Base-by-base conservation (phyloP, 2,797 vertebrate species). In the Eremophila alpestris region DNA sequence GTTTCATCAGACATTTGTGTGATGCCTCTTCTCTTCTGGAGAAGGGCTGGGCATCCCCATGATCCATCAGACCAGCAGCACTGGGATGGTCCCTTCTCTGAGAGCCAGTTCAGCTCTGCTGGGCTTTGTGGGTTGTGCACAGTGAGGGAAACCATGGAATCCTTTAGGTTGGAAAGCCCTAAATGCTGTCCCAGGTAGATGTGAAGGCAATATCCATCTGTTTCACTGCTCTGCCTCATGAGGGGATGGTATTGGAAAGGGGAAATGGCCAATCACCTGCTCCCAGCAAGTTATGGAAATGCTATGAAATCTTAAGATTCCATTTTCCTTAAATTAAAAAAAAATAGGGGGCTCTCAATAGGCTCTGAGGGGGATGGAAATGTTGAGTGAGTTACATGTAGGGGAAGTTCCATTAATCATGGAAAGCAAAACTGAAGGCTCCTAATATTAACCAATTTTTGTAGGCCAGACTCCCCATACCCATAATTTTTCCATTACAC, bases 401-500 rank as follows among this genome's bases (percentile, higher is more conserved):
- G 79, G 70, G 89, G 86, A 96, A 92, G 85, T 95, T 93, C 74
- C 92, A 92, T 96, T 95, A 96, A 97, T 97, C 93, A 95, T 84
- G 83, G 92, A 97, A 97, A 97, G 48, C 67, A 56, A 91, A 83
- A 81, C 74, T 88, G 93, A 95, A 93, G 68, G 83, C 43, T 89
- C 94, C 94, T 94, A 90, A 92, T 90, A 94, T 93, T 87, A 88
- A 96, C 83, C 87, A 93, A 65, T 71, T 96, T 96, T 95, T 95
- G 83, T 73, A 89, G 68, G 85, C 92, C 60, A 87, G 90, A 21
- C 80, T 93, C 52, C 87, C 62, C 75, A 76, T 95, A 74, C 65
- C 83, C 16, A 16, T 69, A 90, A 93, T 71, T 95, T 97, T 97
- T 97, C 94, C 95, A 97, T 93, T 96, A 93, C 89, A 92, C 65